Evolutionary conservation across 2,113 vertebrate genomes (phyloP), one percentile per base, ranked within the genome.

Genomic region (Triplophysa tibetana): DNA sequence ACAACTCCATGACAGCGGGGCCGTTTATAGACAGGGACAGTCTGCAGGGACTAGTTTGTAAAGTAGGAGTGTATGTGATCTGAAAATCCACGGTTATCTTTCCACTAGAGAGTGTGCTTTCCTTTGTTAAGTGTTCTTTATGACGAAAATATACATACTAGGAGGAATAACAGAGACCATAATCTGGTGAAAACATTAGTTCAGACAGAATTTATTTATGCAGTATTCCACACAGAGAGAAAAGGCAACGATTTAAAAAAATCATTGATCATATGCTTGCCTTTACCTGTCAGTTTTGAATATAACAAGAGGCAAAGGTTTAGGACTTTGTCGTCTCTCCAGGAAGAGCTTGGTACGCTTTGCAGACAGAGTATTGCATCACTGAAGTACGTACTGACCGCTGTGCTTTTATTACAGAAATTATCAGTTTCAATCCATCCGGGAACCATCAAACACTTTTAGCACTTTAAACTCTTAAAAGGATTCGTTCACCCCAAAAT

Each of bases 151-250:
- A 52, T 17, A 16, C 5, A 8, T 16, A 54, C 21, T 4, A 10
- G 45, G 43, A 16, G n/a, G 45, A 29, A 45, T 26, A 64, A 72
- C 13, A 61, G n/a, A 80, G 38, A 19, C 72, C 33, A 24, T 19
- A 23, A 13, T 58, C 60, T 29, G 48, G 13, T 23, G 19, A 56
- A 70, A 60, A 78, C 12, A 60, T 61, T 61, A 38, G 38, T 48
- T 79, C 80, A 79, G 76, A 23, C 10, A 24, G 50, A 76, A 23
- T 85, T 85, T 85, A 81, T 83, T 85, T 70, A 77, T 68, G 48
- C 56, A 80, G 67, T 69, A 50, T 60, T 77, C 58, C 81, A 83
- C 64, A 69, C 41, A 80, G 69, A 82, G 16, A 74, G 68, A 75
- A 14, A 43, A 33, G 16, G 21, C 61, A 58, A 74, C 61, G 33